Evolutionary conservation across 1,140 invertebrate genomes (phyloP).

Genomic region (Tachypleus tridentatus): DNA sequence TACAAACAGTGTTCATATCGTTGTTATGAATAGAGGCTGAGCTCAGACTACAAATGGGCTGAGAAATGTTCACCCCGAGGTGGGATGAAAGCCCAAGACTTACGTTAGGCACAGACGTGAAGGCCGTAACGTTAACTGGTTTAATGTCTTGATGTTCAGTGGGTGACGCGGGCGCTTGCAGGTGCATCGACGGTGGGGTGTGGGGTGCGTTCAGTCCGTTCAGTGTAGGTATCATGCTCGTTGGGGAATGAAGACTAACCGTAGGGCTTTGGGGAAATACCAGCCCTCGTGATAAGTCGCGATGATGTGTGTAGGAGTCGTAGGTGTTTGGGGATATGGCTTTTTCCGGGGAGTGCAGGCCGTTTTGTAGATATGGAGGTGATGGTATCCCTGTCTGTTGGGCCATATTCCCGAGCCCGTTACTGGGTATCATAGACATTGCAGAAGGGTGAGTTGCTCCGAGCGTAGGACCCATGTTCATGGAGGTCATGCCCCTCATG

Average conservation of each 20-base stretch:
- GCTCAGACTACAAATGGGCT: constrained; percentile 4
- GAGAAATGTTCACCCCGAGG: not conserved
- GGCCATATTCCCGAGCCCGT: constrained; percentile 24
- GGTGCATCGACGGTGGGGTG: constrained; percentile 40
- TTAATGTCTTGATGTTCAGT: constrained; percentile 24
- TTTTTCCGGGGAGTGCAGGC: constrained; percentile 40
- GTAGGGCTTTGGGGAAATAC: constrained; percentile 36
- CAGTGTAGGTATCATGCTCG: constrained; percentile 34
- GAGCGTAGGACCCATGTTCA: constrained; percentile 47
- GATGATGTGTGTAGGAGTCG: constrained; percentile 39
- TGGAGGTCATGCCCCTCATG: constrained; percentile 38
- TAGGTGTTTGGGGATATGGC: constrained; percentile 52
- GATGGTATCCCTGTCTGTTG: constrained; percentile 39
- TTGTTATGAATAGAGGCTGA: no score
- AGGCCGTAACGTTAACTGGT: constrained; percentile 10
- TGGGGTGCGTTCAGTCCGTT: constrained; percentile 38
- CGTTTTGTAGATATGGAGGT: constrained; percentile 67
- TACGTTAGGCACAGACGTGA: constrained; percentile 9
- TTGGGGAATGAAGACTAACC: constrained; percentile 33
- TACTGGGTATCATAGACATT: constrained; percentile 53
- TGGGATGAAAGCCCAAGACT: not conserved
- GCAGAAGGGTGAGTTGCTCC: constrained; percentile 47
- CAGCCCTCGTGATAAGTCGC: constrained; percentile 38
- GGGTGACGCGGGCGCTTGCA: constrained; percentile 30
- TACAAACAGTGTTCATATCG: no score